A percentile compares a stretch with the other conserved stretches of the same genome.
Conservation (phyloP, 2,113 vertebrate genomes). For the Anarhynchus alexandrinus region DNA sequence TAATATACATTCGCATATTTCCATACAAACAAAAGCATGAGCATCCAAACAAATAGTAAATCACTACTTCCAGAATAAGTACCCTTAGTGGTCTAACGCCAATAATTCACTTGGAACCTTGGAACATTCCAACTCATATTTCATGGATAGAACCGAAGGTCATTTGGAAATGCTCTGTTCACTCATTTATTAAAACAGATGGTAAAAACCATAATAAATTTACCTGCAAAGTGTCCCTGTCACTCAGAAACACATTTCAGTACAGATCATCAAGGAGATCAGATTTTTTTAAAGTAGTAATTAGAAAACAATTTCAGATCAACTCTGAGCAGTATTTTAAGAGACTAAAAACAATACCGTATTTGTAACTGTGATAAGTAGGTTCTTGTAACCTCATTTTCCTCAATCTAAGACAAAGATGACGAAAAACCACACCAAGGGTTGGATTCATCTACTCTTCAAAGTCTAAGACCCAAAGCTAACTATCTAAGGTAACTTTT, state of each 20-base stretch:
- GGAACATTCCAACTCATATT: not conserved
- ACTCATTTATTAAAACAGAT: slow-evolving; percentile 12
- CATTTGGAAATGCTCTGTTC: not conserved
- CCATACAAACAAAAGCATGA: not conserved
- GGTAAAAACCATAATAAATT: slow-evolving; percentile 15
- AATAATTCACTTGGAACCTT: not conserved
- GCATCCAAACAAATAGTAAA: not conserved
- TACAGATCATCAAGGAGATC: not conserved
- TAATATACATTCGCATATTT: not conserved
- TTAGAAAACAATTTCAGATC: not conserved
- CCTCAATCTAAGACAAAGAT: not conserved
- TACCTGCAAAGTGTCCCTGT: not conserved
- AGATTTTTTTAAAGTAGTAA: not conserved
- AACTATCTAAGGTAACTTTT: not conserved
- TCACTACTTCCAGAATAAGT: not conserved
- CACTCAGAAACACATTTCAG: not conserved
- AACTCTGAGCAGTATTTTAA: not conserved
- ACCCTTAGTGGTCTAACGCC: not conserved
- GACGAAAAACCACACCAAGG: not conserved
- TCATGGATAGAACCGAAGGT: not conserved
- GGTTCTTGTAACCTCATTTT: not conserved
- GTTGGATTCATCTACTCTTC: not conserved
- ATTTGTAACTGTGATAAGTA: not conserved
- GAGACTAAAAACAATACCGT: not conserved
- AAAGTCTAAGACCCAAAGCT: not conserved